Base-by-base conservation (phyloP, 1,140 invertebrate species). In the Drosophila littoralis region DNA sequence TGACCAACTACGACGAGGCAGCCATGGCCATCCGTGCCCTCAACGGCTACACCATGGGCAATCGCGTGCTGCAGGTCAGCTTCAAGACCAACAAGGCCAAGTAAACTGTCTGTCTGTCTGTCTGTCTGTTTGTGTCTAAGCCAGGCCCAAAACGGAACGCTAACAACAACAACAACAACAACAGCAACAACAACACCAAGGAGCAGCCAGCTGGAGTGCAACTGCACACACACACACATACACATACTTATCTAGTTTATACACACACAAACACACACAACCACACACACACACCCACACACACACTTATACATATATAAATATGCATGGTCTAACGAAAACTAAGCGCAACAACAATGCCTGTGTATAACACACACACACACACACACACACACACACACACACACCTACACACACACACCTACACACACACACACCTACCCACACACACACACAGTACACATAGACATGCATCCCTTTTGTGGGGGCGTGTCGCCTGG, bases 1-100 rank as follows among this genome's bases (percentile, higher is more conserved):
- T 99, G 99, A 98, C 98, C 92, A 99, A 99, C 93, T 99, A 99
- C 93, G 98, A 99, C 91, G 98, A 99, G 92, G 98, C 98, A 12
- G 95, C 98, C 12, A 97, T 98, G 91, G 98, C 99, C 75, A 99
- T 99, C 91, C 97, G 98, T 92, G 97, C 97, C 75, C 94, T 99
- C 71, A 99, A 99, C 93, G 99, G 99, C 58, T 99, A 99, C 93
- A 97, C 98, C 75, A 94, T 99, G 61, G 98, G 98, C 83, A 98
- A 98, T 93, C 96, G 99, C 69, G 97, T 99, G 68, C 95, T 99
- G 72, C 98, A 99, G 94, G 98, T 99, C 92, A 99, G 98, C 93
- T 99, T 99, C 94, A 98, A 98, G 94, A 98, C 97, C 79, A 97
- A 97, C 93, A 97, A 97, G 93, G 95, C 95, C 93, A 96, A 96